These are phyloP conservation scores for Ormyrus nitidulus DNA, from an alignment of 2,888 invertebrate species.

Conservation along the genomic window DNA sequence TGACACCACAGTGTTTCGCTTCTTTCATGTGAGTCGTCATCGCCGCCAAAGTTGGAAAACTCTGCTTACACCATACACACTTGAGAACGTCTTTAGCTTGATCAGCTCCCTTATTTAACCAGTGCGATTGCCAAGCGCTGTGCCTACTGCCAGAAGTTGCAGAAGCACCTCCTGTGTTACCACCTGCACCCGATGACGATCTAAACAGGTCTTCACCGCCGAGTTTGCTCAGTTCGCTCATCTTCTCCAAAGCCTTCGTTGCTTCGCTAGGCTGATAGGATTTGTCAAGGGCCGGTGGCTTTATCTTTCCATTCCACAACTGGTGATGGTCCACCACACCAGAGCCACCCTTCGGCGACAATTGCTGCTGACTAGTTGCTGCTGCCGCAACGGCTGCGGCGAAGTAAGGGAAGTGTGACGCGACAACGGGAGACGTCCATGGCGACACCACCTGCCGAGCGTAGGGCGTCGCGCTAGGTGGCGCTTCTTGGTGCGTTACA, in stretches of 20 bases:
- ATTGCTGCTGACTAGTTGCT: slow-evolving; percentile 78
- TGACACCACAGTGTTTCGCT: slow-evolving; percentile 95
- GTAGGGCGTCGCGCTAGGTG: slow-evolving; percentile 76
- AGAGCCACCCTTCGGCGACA: slow-evolving; percentile 82
- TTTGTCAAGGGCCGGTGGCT: slow-evolving; percentile 78
- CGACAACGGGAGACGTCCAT: slow-evolving; percentile 87
- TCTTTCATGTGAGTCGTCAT: slow-evolving; percentile 99
- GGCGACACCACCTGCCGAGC: slow-evolving; percentile 84
- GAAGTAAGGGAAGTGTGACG: slow-evolving; percentile 87
- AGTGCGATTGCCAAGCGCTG: slow-evolving; percentile 97
- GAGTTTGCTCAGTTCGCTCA: slow-evolving; percentile 91
- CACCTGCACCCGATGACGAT: slow-evolving; percentile 78
- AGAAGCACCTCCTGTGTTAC: slow-evolving; percentile 78
- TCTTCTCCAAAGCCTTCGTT: slow-evolving; percentile 91
- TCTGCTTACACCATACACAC: slow-evolving; percentile 99
- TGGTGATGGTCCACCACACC: slow-evolving; percentile 75
- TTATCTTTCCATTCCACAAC: slow-evolving; percentile 88
- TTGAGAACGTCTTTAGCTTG: slow-evolving; percentile 97
- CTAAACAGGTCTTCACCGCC: slow-evolving; percentile 88
- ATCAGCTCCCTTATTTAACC: slow-evolving; percentile 96
- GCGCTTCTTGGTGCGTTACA: slow-evolving; percentile 65
- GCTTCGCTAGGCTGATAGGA: slow-evolving; percentile 83
- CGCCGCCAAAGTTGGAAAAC: slow-evolving; percentile 94
- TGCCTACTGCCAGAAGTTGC: slow-evolving; percentile 82
- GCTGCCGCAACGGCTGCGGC: slow-evolving; percentile 87